Percentiles rank a stretch among this genome's conserved stretches.
phyloP scores from a whole-genome alignment of 2,888 invertebrate species.

The Laspeyria flexula region DNA sequence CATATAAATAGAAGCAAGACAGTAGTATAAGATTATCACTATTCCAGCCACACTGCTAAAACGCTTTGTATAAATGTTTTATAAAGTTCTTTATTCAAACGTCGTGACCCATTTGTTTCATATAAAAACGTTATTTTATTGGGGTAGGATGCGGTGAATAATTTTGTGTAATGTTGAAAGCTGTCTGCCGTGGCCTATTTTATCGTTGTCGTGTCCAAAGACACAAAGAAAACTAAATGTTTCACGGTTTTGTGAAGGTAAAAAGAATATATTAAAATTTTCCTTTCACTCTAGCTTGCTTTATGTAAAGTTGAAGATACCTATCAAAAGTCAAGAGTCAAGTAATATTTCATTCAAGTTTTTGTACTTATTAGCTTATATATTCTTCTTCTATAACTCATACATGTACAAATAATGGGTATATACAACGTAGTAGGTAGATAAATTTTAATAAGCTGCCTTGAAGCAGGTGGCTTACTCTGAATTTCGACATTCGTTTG shows the following conservation, averaged over 20 bases:
- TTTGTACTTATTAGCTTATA: too few relatives aligned
- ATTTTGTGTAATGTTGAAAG: conserved; percentile 15
- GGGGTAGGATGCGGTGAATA: conserved; percentile 17
- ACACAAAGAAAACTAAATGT: neutral
- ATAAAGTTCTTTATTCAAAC: conserved; percentile 24
- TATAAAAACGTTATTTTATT: conserved; percentile 35
- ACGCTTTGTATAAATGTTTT: conserved; percentile 19
- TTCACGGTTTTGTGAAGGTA: neutral
- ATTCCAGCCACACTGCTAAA: conserved; percentile 6
- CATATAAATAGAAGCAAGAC: too few relatives aligned
- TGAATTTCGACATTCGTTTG: too few relatives aligned
- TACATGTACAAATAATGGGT: too few relatives aligned
- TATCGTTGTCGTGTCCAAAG: neutral
- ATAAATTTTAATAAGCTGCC: too few relatives aligned
- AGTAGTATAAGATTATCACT: conserved; percentile 8
- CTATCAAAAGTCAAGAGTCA: too few relatives aligned
- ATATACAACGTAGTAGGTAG: too few relatives aligned
- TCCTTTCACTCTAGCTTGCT: too few relatives aligned
- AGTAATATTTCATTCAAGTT: too few relatives aligned
- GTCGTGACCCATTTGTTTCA: conserved; percentile 33
- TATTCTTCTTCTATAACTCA: too few relatives aligned
- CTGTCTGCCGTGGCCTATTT: conserved; percentile 1
- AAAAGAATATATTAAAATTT: neutral
- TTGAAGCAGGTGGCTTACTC: too few relatives aligned
- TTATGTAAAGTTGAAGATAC: too few relatives aligned